Evolutionary conservation across 2,888 invertebrate genomes (phyloP), one percentile per base, ranked within the genome.

Genomic region (Scaptomyza flava): DNA sequence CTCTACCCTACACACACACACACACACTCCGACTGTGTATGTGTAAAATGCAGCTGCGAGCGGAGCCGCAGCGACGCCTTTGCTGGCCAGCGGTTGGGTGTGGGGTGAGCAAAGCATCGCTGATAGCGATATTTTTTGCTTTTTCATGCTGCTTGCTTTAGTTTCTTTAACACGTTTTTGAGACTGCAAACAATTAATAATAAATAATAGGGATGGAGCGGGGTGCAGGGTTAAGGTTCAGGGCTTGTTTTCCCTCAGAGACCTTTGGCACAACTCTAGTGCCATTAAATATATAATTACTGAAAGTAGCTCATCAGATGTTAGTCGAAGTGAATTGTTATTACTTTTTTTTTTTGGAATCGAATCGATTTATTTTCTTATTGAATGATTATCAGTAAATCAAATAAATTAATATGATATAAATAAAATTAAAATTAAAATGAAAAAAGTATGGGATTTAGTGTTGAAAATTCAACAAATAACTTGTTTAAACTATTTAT

Each of bases 81-180:
- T 17, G 17, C 17, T 7, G 12, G n/a, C 33, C 33, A 34, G 20
- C 31, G 20, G 48, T 17, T 47, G 9, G n/a, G n/a, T 4, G 12
- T 31, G 27, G 30, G 33, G 14, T 23, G 23, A 23, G 12, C 17
- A 31, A 6, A 51, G 34, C 33, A 38, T 33, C 42, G 34, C 27
- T 74, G 73, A 74, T 77, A 73, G 67, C 73, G 36, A 1, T 46
- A 51, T 70, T 23, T 27, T 4, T 27, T 27, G 27, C 27, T 27
- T 27, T 27, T 6, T 27, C 6, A 4, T 27, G 27, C 27, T 27
- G 27, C 6, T 42, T 43, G 41, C 17, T 42, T 48, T 30, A 48
- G 17, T 45, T 57, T 17, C 17, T 53, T 48, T 17, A 45, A 53
- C 53, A 45, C 53, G 45, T 53, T 53, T 27, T 36, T 36, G 11